A percentile compares a stretch with the other conserved stretches of the same genome.
Evolutionary conservation across 92 coral and sea anemone genomes (phyloP).

Genomic region (Desmophyllum pertusum): DNA sequence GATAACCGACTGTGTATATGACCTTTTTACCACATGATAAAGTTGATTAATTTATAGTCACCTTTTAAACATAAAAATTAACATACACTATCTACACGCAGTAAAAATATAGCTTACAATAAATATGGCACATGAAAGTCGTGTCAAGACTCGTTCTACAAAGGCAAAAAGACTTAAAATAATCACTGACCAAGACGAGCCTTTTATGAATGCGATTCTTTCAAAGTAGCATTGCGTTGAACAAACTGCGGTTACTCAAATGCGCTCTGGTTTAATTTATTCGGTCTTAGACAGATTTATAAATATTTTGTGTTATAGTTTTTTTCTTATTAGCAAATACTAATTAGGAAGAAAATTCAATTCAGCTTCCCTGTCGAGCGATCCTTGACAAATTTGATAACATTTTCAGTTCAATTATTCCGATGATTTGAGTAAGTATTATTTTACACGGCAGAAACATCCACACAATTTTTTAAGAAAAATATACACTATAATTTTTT

Average conservation of each 20-base stretch:
- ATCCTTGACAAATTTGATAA: background rate
- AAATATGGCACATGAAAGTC: too few relatives aligned
- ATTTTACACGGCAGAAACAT: background rate
- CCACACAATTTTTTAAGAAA: background rate
- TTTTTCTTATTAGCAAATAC: background rate
- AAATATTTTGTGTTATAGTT: background rate
- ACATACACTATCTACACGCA: too few relatives aligned
- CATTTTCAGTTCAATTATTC: background rate
- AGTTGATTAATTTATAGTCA: too few relatives aligned
- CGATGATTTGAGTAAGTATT: background rate
- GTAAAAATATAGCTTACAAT: too few relatives aligned
- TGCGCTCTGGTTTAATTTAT: background rate
- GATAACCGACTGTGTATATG: too few relatives aligned
- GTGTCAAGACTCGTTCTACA: too few relatives aligned
- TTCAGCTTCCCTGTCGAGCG: background rate
- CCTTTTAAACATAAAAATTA: too few relatives aligned
- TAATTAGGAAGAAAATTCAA: background rate
- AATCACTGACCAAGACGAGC: too few relatives aligned
- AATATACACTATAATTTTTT: background rate
- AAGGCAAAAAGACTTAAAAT: too few relatives aligned
- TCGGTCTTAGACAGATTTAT: background rate
- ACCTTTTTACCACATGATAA: too few relatives aligned
- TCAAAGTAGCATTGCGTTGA: background rate
- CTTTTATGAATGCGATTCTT: too few relatives aligned
- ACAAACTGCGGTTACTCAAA: background rate